Evolutionary conservation across 2,888 invertebrate species (phyloP), one percentile per base, ranked within the genome.

Genomic region (Microplitis manilae): DNA sequence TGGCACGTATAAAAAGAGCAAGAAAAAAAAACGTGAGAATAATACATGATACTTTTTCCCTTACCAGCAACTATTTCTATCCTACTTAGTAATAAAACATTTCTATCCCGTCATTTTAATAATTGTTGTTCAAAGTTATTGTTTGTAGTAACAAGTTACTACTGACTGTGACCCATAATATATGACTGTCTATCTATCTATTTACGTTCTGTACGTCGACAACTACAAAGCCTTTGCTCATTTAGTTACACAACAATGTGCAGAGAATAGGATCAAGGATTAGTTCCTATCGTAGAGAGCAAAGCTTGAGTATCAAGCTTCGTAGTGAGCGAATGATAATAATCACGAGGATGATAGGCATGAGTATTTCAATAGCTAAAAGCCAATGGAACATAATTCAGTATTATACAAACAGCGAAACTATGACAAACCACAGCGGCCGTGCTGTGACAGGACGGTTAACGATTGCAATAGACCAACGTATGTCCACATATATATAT

Each of bases 11-110:
- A 50, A 13, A 50, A 50, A 50, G 50, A 50, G 50, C 4, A 50
- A 50, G 72, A 71, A 68, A 75, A 78, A 78, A 79, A 79, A 79
- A 81, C 81, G 78, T 81, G 81, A 81, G 74, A 78, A 78, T 81
- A 81, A 81, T 79, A 79, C 79, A 50, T 13, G 50, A 50, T 50
- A 50, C 13, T 50, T 50, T 50, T 50, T 50, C 50, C 50, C 77
- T 30, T 30, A 30, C 30, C 1, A 73, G 13, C 40, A 50, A 4
- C 50, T 39, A 68, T 38, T 15, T 64, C 15, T 4, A 64, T 15
- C 20, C 64, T 5, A 64, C 17, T 20, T 9, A 60, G 13, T 9
- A 5, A n/a, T 60, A 60, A 60, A 60, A 60, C 4, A 30, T 30
- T 30, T 30, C 30, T 30, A 30, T 30, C 30, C 30, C 30, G 30